Evolutionary conservation across 2,797 vertebrate genomes (phyloP), one percentile per base, ranked within the genome.

Genomic region (Neoniphon sammara): DNA sequence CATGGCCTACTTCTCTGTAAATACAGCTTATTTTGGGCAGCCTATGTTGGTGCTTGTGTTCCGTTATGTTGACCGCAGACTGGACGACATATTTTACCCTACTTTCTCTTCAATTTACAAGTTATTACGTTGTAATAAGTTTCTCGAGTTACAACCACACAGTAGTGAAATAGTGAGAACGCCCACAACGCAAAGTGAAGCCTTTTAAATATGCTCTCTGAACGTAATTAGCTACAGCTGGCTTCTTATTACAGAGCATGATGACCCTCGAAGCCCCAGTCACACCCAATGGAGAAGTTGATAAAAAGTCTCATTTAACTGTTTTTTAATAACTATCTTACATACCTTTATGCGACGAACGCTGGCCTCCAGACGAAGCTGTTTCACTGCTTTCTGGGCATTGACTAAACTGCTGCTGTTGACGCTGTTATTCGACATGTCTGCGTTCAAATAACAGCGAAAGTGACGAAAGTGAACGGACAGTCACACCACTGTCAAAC

Each of bases 341-440:
- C 84, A 7, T 58, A 94, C 93, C 91, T 93, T 94, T 2, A 94
- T 91, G 78, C 93, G 67, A 10, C 85, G 89, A 65, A 94, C 85
- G 7, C 90, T 89, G 53, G 92, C 93, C 86, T 94, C 93, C 12
- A 92, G 70, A 0, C 92, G 91, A 17, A 94, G 91, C 82, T 94
- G 94, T 34, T 92, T 92, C 20, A 95, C 93, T 15, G 88, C 87
- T 79, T 90, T 94, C 80, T 93, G 93, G 7, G 92, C 87, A n/a
- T 91, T 54, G 10, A 68, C 79, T 18, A 94, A 14, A 34, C 85
- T 91, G 80, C 91, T 91, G 86, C 69, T 92, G 64, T 83, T 67
- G n/a, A 75, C 86, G 68, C 87, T 87, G 90, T 77, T 94, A 83
- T 86, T 94, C 18, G 92, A 94, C 93, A 94, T 94, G 87, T 73